These are phyloP conservation scores for Australoheros facetus DNA, from an alignment of 2,797 vertebrate genomes.

Conservation along the genomic window DNA sequence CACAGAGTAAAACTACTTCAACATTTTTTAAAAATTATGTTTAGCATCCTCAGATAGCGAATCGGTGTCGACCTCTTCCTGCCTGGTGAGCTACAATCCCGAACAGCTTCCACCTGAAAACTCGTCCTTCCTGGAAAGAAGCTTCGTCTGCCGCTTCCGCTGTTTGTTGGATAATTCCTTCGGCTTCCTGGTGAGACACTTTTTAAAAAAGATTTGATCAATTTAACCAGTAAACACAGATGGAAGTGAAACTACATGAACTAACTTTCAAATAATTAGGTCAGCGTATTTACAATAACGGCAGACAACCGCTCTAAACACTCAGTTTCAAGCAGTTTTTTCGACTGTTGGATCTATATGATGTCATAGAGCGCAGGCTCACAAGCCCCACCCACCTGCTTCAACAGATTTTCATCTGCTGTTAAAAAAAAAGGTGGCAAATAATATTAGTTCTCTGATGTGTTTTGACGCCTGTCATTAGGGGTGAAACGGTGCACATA, in stretches of 20 bases:
- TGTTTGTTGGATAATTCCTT: conserved; percentile 87
- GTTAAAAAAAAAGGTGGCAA: not conserved
- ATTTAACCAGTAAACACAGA: not conserved
- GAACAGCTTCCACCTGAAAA: conserved; percentile 71
- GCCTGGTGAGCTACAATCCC: conserved; percentile 46
- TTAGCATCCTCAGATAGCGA: conserved; percentile 56
- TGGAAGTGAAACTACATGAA: too few relatives aligned
- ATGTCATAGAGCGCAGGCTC: not conserved
- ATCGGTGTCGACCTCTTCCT: conserved; percentile 20
- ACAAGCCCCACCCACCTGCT: not conserved
- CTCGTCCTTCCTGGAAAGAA: conserved; percentile 79
- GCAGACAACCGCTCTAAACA: not conserved
- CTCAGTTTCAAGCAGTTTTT: not conserved
- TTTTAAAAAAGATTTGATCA: not conserved
- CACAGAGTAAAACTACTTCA: not conserved
- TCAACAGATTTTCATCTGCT: not conserved
- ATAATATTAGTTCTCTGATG: not conserved
- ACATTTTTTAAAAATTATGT: not conserved
- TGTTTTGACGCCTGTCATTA: not conserved
- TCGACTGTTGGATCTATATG: not conserved
- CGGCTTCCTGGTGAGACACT: conserved; percentile 82
- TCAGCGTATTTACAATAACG: too few relatives aligned
- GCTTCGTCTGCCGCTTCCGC: conserved; percentile 85
- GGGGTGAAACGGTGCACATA: not conserved
- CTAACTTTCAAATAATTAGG: too few relatives aligned